These are phyloP conservation scores for Melikaiella ostensackeni DNA, from an alignment of 2,888 invertebrate genomes.

Conservation along the genomic window DNA sequence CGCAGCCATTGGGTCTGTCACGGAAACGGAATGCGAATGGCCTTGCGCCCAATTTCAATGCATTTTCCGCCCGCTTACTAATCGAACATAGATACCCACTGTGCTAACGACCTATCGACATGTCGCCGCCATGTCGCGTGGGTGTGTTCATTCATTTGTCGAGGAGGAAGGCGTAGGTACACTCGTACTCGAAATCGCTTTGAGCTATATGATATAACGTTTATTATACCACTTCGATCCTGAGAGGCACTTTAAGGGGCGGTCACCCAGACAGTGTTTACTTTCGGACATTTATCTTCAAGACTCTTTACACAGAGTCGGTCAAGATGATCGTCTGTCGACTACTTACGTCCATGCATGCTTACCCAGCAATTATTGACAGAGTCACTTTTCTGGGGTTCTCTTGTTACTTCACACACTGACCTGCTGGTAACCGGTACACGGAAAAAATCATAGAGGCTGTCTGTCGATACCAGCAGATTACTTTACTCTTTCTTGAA, in stretches of 20 bases:
- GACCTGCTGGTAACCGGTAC: background rate
- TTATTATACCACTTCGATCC: constrained; percentile 15
- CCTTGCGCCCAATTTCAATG: constrained; percentile 60
- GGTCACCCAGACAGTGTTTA: constrained; percentile 15
- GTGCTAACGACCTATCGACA: constrained; percentile 41
- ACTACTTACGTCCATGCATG: constrained; percentile 11
- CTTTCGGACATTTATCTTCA: constrained; percentile 28
- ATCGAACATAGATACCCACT: constrained; percentile 40
- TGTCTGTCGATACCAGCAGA: background rate
- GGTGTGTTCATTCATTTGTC: constrained; percentile 41
- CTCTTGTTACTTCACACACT: constrained; percentile 15
- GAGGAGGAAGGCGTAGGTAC: constrained; percentile 4
- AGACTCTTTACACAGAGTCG: constrained; percentile 4
- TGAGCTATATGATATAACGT: constrained; percentile 16
- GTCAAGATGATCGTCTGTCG: constrained; percentile 16
- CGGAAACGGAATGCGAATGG: constrained; percentile 55
- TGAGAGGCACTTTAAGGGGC: background rate
- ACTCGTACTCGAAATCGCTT: background rate
- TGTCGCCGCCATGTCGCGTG: constrained; percentile 32
- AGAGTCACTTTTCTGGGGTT: constrained; percentile 20
- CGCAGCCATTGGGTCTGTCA: constrained; percentile 53
- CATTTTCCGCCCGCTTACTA: constrained; percentile 36
- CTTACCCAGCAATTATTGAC: constrained; percentile 32
- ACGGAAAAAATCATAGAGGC: background rate
- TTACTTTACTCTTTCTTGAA: no score